Base-by-base conservation (phyloP, 2,797 vertebrate genomes). In the Aldrovandia affinis region DNA sequence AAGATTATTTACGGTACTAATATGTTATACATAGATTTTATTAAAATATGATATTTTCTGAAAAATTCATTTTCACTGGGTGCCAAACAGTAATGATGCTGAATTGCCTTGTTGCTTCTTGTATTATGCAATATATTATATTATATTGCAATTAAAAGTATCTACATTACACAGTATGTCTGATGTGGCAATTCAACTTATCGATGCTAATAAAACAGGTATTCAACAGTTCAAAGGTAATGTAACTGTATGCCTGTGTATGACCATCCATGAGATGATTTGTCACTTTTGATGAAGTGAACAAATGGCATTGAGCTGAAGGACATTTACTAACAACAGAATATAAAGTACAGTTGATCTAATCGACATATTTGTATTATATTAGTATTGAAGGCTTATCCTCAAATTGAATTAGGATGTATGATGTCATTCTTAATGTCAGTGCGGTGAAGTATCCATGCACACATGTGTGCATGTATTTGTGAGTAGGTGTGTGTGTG, bases 401-500 rank as follows among this genome's bases (percentile, higher is more conserved):
- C 54, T 25, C 2, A 30, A 61, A 57, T 50, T 59, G 52, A 61
- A 59, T 59, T 59, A 39, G 55, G 30, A 33, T 61, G 55, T 59
- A 22, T 57, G 79, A 61, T 61, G 79, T 81, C 55, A 61, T 59
- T 22, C 20, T 81, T 59, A 39, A 36, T 81, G 57, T 42, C 79
- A 61, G 54, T 22, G 79, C 54, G 20, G 79, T 59, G 18, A 36
- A 80, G 52, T 55, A 39, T 33, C 7, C 9, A 20, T 81, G 15
- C 22, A 22, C 39, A 33, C 61, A 25, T 14, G 7, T 36, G 50
- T 61, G 39, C 33, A 18, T 63, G 33, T 80, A 4, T 39, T 70
- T 7, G 0, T 70, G 65, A 15, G 50, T 10, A 54, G 55, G 50
- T 30, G 59, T 5, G 5, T 61, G 1, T 25, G 8, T 25, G 22